phyloP scores from a whole-genome alignment of 2,888 invertebrate species.

The Pammene aurita region DNA sequence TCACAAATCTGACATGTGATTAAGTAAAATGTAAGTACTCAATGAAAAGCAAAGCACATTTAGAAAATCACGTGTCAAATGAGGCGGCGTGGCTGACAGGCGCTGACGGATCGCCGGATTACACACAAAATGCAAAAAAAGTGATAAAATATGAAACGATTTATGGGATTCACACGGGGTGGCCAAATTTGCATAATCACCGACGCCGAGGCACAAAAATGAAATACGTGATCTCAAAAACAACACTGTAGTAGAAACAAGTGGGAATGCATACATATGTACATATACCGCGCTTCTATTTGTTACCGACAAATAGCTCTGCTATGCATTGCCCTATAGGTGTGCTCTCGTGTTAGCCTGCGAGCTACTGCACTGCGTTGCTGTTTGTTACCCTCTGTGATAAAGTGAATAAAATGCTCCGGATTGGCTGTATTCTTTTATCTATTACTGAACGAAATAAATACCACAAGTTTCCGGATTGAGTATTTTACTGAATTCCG shows the following conservation, averaged over 20 bases:
- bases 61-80: constrained; percentile 63
- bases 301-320: constrained; percentile 15
- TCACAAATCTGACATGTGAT: background rate
- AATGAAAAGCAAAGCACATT: constrained; percentile 38
- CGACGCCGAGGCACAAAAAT: constrained; percentile 61
- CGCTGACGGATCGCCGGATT: constrained; percentile 69
- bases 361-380: constrained; percentile 30
- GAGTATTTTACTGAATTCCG: background rate
- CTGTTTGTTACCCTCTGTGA: constrained; percentile 34
- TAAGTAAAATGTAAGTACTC: constrained; percentile 1
- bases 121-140: constrained; percentile 68
- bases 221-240: constrained; percentile 72
- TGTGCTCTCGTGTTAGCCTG: constrained; percentile 19
- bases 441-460: constrained; percentile 26
- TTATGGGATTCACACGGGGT: constrained; percentile 70
- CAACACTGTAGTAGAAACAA: constrained; percentile 54
- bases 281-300: background rate
- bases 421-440: constrained; percentile 29
- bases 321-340: background rate
- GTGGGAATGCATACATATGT: constrained; percentile 42
- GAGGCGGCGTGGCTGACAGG: constrained; percentile 56
- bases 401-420: constrained; percentile 23
- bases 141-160: constrained; percentile 77
- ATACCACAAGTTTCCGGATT: background rate
- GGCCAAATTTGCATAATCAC: constrained; percentile 75